Evolutionary conservation across 2,113 vertebrate genomes (phyloP).

Genomic region (Australoheros scitulus): DNA sequence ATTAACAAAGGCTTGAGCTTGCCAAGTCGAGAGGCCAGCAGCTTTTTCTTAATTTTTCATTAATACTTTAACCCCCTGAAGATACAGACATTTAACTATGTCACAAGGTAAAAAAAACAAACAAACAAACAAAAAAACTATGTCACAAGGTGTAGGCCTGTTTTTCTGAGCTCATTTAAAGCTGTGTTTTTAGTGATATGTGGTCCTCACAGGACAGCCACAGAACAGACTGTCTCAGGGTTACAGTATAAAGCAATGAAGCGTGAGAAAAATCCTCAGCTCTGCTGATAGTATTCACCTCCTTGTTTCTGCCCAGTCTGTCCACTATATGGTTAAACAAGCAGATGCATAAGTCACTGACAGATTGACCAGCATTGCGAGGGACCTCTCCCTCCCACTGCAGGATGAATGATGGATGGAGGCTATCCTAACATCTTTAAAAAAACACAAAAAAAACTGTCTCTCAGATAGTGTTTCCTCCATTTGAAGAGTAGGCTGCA

Average conservation of each 20-base stretch:
- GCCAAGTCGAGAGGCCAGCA: background rate
- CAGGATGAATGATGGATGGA: constrained; percentile 19
- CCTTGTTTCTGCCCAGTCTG: background rate
- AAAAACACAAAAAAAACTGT: background rate
- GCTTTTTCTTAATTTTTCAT: background rate
- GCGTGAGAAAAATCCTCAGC: background rate
- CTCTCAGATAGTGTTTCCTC: constrained; percentile 1
- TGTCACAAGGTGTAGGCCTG: background rate
- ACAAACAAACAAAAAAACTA: background rate
- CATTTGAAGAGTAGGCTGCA: constrained; percentile 12
- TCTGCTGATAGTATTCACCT: background rate
- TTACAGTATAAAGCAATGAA: background rate
- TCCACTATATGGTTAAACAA: constrained; percentile 17
- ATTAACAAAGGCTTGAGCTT: background rate
- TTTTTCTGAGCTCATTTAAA: background rate
- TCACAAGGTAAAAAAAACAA: background rate
- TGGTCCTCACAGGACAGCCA: background rate
- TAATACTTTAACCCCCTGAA: fast-evolving
- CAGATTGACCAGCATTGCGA: constrained; percentile 33
- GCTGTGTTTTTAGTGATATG: no score
- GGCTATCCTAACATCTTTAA: constrained; percentile 10
- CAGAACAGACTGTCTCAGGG: background rate
- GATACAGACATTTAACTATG: background rate
- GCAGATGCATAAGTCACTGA: constrained; percentile 14
- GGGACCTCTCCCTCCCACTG: constrained; percentile 20